Evolutionary conservation across 1,140 invertebrate genomes (phyloP).

Genomic region (Drosophila bifasciata): DNA sequence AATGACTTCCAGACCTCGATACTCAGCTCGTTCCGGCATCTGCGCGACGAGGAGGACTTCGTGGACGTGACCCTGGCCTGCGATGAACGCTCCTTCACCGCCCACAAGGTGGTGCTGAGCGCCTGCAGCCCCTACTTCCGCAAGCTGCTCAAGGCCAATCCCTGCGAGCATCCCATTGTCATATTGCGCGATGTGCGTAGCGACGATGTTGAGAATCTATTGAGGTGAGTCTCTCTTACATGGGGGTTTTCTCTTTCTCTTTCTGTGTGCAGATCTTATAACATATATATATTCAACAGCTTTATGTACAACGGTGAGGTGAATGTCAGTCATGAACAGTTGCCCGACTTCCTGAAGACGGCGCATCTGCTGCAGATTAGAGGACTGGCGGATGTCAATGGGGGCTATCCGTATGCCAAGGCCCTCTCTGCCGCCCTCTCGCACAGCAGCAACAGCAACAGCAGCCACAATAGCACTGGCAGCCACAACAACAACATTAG

Average conservation of each 20-base stretch:
- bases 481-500: constrained; percentile 21
- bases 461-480: constrained; percentile 25
- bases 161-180: constrained; percentile 96
- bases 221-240: constrained; percentile 86
- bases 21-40: constrained; percentile 92
- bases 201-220: constrained; percentile 94
- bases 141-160: constrained; percentile 94
- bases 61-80: constrained; percentile 96
- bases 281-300: constrained; percentile 84
- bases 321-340: constrained; percentile 94
- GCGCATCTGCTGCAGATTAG: constrained; percentile 95
- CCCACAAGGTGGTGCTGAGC: constrained; percentile 95
- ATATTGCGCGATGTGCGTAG: constrained; percentile 94
- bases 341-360: constrained; percentile 94
- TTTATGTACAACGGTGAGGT: constrained; percentile 98
- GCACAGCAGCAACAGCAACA: constrained; percentile 74
- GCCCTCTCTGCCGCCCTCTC: constrained; percentile 62
- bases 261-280: background rate
- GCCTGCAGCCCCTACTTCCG: constrained; percentile 97
- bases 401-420: constrained; percentile 75
- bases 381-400: constrained; percentile 93
- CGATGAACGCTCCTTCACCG: constrained; percentile 93
- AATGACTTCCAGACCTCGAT: constrained; percentile 96
- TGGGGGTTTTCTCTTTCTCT: too few species aligned
- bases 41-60: constrained; percentile 93